These are phyloP conservation scores for Zaprionus bogoriensis DNA, from an alignment of 2,888 invertebrate genomes.

Conservation along the genomic window DNA sequence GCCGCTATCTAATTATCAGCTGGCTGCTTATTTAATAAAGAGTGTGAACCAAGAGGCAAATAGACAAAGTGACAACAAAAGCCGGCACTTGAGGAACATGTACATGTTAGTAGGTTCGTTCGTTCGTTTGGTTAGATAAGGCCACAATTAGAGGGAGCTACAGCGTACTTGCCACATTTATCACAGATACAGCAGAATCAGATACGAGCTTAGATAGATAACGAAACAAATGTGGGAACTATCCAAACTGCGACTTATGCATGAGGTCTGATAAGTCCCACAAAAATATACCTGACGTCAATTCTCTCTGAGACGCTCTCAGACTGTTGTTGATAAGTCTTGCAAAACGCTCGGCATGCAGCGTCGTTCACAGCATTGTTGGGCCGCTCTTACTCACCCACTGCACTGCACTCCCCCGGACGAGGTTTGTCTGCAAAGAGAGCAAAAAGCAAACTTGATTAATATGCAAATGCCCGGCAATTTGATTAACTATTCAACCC, in stretches of 20 bases:
- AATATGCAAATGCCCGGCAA: slow-evolving; percentile 64
- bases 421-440: slow-evolving; percentile 49
- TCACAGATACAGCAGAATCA: slow-evolving; percentile 23
- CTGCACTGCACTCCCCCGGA: slow-evolving; percentile 20
- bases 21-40: slow-evolving; percentile 48
- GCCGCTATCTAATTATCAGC: slow-evolving; percentile 43
- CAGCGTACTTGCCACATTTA: slow-evolving; percentile 26
- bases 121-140: slow-evolving; percentile 14
- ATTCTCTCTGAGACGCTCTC: slow-evolving; percentile 16
- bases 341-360: slow-evolving; percentile 39
- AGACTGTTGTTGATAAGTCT: slow-evolving; percentile 24
- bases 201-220: slow-evolving; percentile 31
- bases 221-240: slow-evolving; percentile 43
- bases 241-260: slow-evolving; percentile 18
- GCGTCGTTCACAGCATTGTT: slow-evolving; percentile 45
- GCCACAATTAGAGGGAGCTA: slow-evolving; percentile 27
- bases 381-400: slow-evolving; percentile 35
- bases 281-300: slow-evolving; percentile 39
- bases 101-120: too few relatives aligned
- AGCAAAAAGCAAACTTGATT: slow-evolving; percentile 61
- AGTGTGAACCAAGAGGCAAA: slow-evolving; percentile 54
- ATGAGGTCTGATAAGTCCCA: slow-evolving; percentile 30
- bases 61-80: slow-evolving; percentile 27
- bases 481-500: slow-evolving; percentile 69
- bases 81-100: slow-evolving; percentile 16